Percentiles rank a stretch among this genome's conserved stretches.
Evolutionary conservation across 1,140 invertebrate species (phyloP).

Genomic region (Drosophila sucinea): DNA sequence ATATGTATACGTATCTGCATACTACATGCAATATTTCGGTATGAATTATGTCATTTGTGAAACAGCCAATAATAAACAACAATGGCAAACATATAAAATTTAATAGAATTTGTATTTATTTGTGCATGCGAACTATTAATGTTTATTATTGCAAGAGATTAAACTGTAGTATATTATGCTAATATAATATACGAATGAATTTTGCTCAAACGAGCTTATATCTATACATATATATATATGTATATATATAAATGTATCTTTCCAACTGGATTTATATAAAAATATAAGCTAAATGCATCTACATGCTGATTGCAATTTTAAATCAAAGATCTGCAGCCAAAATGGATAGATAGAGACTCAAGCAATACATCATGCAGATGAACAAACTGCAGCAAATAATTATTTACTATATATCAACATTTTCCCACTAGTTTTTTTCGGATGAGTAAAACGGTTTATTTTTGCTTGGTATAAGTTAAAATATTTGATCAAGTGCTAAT

Average conservation of each 20-base stretch:
- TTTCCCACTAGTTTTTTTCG: too few relatives aligned
- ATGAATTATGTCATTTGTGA: not conserved
- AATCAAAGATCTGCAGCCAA: not conserved
- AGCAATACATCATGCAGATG: too few relatives aligned
- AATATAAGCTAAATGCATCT: not conserved
- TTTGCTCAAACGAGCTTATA: not conserved
- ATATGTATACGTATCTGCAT: not conserved
- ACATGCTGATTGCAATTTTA: not conserved
- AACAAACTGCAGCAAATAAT: too few relatives aligned
- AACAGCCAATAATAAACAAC: not conserved
- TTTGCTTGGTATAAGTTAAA: too few relatives aligned
- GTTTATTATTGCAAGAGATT: slow-evolving; percentile 7
- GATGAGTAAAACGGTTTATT: too few relatives aligned
- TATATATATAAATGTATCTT: not conserved
- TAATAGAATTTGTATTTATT: slow-evolving; percentile 10
- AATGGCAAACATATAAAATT: not conserved
- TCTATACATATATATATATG: not conserved
- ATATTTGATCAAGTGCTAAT: too few relatives aligned
- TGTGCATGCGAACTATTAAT: slow-evolving; percentile 7
- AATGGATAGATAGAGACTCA: too few relatives aligned
- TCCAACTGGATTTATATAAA: not conserved
- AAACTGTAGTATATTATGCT: not conserved
- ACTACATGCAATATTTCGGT: too few relatives aligned
- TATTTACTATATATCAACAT: too few relatives aligned
- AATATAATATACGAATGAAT: not conserved